phyloP scores from a whole-genome alignment of 2,888 invertebrate genomes.

The Nomada fabriciana region DNA sequence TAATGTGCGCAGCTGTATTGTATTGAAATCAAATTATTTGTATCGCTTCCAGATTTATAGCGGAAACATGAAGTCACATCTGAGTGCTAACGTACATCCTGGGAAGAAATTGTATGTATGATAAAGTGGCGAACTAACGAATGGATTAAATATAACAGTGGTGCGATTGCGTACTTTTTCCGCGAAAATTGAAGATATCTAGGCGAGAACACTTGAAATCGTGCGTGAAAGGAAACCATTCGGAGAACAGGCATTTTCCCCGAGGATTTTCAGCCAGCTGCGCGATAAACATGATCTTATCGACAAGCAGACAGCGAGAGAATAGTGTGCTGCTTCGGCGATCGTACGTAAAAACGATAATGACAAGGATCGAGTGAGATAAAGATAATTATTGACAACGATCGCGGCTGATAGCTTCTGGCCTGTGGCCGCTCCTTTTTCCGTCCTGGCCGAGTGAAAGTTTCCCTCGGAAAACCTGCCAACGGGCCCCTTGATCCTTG shows the following conservation, averaged over 20 bases:
- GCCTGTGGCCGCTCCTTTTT: conserved; percentile 49
- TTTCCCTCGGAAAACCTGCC: conserved; percentile 70
- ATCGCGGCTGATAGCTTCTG: conserved; percentile 26
- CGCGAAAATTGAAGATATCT: too few relatives aligned
- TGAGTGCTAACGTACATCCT: too few relatives aligned
- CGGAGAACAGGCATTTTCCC: neutral
- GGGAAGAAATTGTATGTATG: too few relatives aligned
- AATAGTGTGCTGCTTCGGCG: conserved; percentile 17
- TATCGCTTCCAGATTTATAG: too few relatives aligned
- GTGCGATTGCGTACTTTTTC: too few relatives aligned
- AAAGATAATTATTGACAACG: conserved; percentile 56
- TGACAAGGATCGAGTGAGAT: conserved; percentile 53
- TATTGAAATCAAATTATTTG: too few relatives aligned
- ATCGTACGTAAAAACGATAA: conserved; percentile 45
- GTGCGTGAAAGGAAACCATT: neutral
- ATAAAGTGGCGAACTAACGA: too few relatives aligned
- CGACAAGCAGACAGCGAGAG: conserved; percentile 1
- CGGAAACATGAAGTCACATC: too few relatives aligned
- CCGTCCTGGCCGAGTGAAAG: conserved; percentile 69
- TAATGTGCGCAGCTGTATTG: too few relatives aligned
- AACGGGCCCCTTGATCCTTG: conserved; percentile 73
- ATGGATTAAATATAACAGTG: too few relatives aligned
- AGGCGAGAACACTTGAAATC: too few relatives aligned
- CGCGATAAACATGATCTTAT: conserved; percentile 45
- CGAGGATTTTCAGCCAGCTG: conserved; percentile 17